Conservation (phyloP, 2,797 vertebrate genomes). For the Chelmon rostratus region DNA sequence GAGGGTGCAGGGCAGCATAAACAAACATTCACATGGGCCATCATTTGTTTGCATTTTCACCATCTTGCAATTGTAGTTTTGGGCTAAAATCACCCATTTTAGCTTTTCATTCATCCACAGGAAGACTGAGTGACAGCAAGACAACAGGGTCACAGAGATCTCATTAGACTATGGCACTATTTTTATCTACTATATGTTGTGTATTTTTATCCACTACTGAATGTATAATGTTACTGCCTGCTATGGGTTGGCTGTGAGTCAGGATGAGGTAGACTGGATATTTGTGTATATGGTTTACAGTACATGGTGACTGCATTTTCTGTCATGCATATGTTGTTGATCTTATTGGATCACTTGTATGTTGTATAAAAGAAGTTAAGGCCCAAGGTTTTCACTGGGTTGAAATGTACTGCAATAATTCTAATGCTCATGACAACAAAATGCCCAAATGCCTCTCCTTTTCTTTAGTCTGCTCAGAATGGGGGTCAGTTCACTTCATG, state of each 20-base stretch:
- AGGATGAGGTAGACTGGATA: not conserved
- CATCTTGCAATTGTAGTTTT: not conserved
- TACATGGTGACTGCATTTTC: not conserved
- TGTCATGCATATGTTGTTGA: not conserved
- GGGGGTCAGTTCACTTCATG: conserved; percentile 38
- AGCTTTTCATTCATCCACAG: not conserved
- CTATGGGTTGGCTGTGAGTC: not conserved
- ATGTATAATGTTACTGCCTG: conserved; percentile 12
- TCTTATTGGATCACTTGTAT: not conserved
- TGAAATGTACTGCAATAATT: not conserved
- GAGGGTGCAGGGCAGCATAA: not conserved
- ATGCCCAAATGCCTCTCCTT: no score
- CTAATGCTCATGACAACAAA: no score
- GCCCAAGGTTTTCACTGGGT: not conserved
- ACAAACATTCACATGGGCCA: not conserved
- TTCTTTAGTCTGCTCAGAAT: conserved; percentile 1
- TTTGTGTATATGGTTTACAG: not conserved
- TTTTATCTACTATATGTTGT: conserved; percentile 11
- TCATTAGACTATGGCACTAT: not conserved
- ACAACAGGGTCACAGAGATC: not conserved
- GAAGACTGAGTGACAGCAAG: not conserved
- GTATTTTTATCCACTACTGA: conserved; percentile 27
- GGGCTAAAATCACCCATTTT: not conserved
- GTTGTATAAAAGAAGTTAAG: not conserved
- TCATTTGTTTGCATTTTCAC: not conserved